These are phyloP conservation scores for Andrena bucephala DNA, from an alignment of 2,888 invertebrate species.

Conservation along the genomic window DNA sequence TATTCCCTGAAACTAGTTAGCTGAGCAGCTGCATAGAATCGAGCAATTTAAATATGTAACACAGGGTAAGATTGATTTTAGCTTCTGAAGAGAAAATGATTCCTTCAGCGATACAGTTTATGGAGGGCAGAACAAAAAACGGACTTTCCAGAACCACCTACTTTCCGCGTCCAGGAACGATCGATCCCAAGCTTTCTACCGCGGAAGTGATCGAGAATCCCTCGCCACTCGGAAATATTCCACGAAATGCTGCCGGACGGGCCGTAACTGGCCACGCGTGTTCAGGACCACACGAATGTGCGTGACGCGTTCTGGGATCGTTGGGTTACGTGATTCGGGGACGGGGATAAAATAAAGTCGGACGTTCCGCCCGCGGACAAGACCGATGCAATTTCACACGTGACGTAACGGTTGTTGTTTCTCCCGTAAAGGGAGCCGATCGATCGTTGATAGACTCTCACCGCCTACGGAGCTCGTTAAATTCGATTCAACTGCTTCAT, in stretches of 20 bases:
- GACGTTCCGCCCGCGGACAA: constrained; percentile 32
- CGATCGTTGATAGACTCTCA: constrained; percentile 1
- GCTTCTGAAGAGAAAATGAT: neutral
- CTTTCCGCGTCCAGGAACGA: neutral
- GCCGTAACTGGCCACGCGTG: neutral
- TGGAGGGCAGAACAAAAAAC: no score
- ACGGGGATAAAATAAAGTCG: constrained; percentile 7
- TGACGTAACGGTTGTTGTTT: constrained; percentile 42
- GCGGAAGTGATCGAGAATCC: constrained; percentile 1
- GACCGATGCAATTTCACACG: constrained; percentile 39
- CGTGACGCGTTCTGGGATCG: constrained; percentile 37
- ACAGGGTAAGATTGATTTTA: neutral
- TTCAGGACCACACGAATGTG: constrained; percentile 9
- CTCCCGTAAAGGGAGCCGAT: constrained; percentile 23
- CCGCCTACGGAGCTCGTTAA: neutral
- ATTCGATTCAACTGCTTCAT: neutral
- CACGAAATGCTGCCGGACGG: constrained; percentile 5
- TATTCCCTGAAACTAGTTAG: neutral
- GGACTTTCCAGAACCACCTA: neutral
- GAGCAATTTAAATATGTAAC: neutral
- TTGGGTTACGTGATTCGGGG: constrained; percentile 37
- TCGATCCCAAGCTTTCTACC: constrained; percentile 1
- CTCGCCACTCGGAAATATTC: neutral
- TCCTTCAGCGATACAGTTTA: neutral
- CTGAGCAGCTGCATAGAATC: neutral